phyloP scores from a whole-genome alignment of 2,113 vertebrate species.

The Periophthalmodon schlosseri region DNA sequence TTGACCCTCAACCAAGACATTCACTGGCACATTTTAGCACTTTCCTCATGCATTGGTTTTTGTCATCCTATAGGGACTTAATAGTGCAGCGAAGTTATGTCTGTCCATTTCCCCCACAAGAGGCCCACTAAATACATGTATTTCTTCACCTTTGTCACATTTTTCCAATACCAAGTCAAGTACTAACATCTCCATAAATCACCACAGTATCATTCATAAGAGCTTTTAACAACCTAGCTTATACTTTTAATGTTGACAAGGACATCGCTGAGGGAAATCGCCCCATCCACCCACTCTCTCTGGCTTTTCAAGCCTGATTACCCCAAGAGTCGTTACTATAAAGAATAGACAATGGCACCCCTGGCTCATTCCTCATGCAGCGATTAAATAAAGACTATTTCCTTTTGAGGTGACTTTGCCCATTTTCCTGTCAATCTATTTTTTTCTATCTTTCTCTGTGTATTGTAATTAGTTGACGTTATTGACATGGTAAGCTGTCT shows the following conservation, averaged over 20 bases:
- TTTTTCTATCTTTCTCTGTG: conserved; percentile 29
- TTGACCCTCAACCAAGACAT: too few species aligned
- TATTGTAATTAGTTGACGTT: conserved; percentile 64
- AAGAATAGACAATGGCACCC: background rate
- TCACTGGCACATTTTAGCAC: too few species aligned
- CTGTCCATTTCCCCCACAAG: background rate
- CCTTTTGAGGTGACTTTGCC: conserved; percentile 10
- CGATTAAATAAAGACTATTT: conserved; percentile 15
- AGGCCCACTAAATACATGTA: background rate
- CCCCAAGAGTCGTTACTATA: background rate
- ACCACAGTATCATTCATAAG: background rate
- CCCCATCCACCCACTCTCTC: background rate
- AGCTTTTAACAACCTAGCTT: background rate
- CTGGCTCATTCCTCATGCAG: conserved; percentile 1
- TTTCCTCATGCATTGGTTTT: too few species aligned
- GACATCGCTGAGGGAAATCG: conserved; percentile 5
- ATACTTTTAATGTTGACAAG: background rate
- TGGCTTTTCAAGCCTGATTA: conserved; percentile 4
- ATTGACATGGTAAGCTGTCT: conserved; percentile 45
- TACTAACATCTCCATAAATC: conserved; percentile 1
- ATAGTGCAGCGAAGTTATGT: background rate
- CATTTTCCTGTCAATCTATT: conserved; percentile 20
- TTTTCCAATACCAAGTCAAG: background rate
- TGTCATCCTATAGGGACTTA: too few species aligned
- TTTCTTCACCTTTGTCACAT: background rate